phyloP scores from a whole-genome alignment of 1,140 invertebrate species.

The Leptinotarsa undecemlineata region DNA sequence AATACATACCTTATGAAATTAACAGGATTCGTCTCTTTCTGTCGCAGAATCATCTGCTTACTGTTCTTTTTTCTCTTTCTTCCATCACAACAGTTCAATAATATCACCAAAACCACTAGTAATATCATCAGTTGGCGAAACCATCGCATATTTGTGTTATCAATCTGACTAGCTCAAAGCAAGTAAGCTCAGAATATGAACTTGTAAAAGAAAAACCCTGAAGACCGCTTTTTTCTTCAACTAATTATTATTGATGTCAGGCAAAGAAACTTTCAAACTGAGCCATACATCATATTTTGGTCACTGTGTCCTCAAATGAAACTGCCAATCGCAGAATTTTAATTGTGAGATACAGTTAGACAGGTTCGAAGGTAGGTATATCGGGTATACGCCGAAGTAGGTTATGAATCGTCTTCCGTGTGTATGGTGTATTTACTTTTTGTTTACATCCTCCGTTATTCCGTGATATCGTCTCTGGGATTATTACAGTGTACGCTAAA shows the following conservation, averaged over 20 bases:
- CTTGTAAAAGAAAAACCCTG: no score
- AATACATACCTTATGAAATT: slow-evolving; percentile 56
- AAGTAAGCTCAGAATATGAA: no score
- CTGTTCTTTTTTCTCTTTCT: slow-evolving; percentile 43
- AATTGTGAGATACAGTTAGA: slow-evolving; percentile 24
- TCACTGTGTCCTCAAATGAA: neutral
- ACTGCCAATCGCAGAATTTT: slow-evolving; percentile 17
- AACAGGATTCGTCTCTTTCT: slow-evolving; percentile 62
- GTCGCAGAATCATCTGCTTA: slow-evolving; percentile 54
- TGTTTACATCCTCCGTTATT: neutral
- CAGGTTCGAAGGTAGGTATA: slow-evolving; percentile 8
- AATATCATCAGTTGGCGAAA: neutral
- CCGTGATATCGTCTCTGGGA: no score
- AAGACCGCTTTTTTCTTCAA: neutral
- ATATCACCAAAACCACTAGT: neutral
- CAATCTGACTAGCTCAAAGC: neutral
- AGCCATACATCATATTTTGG: slow-evolving; percentile 3
- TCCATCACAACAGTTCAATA: slow-evolving; percentile 19
- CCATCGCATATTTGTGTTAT: neutral
- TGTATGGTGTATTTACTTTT: neutral
- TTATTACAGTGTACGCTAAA: no score
- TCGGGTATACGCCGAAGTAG: slow-evolving; percentile 4
- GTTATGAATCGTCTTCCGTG: neutral
- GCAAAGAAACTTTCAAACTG: neutral
- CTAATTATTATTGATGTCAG: slow-evolving; percentile 10